phyloP scores from a whole-genome alignment of 2,797 vertebrate species.

The Acestrorhynchus altus region DNA sequence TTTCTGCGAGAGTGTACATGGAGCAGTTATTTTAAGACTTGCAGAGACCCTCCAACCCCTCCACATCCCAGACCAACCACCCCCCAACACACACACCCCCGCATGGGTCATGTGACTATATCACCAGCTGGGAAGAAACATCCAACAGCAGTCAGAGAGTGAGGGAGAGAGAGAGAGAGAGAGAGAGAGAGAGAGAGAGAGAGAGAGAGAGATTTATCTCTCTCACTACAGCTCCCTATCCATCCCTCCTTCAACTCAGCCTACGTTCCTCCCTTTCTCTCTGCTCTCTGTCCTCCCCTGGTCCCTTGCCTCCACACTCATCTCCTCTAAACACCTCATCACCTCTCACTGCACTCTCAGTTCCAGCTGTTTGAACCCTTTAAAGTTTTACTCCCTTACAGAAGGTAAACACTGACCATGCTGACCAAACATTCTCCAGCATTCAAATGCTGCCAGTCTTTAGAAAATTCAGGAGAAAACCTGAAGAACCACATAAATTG shows the following conservation, averaged over 20 bases:
- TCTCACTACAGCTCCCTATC: background rate
- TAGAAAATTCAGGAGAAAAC: background rate
- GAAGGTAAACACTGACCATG: background rate
- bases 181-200: slow-evolving; percentile 24
- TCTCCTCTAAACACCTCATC: slow-evolving; percentile 37
- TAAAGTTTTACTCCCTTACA: slow-evolving; percentile 1
- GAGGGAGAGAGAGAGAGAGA: slow-evolving; percentile 27
- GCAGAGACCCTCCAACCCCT: slow-evolving; percentile 68
- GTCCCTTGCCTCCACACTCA: background rate
- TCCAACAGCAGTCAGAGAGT: slow-evolving; percentile 56
- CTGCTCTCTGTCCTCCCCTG: slow-evolving; percentile 20
- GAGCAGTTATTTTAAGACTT: slow-evolving; percentile 78
- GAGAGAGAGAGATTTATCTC: slow-evolving; percentile 25
- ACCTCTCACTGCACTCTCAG: slow-evolving; percentile 9
- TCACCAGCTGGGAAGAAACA: slow-evolving; percentile 76
- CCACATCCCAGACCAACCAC: slow-evolving; percentile 51
- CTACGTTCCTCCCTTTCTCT: slow-evolving; percentile 8
- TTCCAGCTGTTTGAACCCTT: slow-evolving; percentile 20
- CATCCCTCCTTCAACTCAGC: slow-evolving; percentile 17
- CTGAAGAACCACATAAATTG: background rate
- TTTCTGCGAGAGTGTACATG: slow-evolving; percentile 74
- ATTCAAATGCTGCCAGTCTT: too few species aligned
- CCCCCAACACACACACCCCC: slow-evolving; percentile 37
- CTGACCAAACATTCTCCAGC: background rate
- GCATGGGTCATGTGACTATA: slow-evolving; percentile 78